Base-by-base conservation (phyloP, 2,888 invertebrate genomes). In the Ichneumon xanthorius region DNA sequence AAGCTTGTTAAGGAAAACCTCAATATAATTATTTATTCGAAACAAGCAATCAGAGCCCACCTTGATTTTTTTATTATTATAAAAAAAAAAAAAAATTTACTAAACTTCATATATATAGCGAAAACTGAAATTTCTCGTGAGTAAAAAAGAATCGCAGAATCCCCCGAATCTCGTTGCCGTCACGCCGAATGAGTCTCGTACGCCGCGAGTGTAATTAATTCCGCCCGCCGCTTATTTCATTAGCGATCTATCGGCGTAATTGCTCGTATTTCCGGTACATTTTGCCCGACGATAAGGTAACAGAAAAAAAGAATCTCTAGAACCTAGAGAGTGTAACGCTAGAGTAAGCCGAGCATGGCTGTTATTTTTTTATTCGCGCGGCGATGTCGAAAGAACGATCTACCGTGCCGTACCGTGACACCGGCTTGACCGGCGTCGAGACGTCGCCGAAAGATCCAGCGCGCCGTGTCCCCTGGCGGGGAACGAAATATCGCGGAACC, bases 331-430 rank as follows among this genome's bases (percentile, higher is more conserved):
- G 85, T 85, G 82, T 80, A 82, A 85, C 85, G 76, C 65, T 9
- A 19, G 33, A 16, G 53, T 73, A 65, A 53, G 37, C n/a, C 26
- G 50, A 26, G 79, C 53, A 40, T 33, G 53, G 14, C 33, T 84
- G 11, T 71, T 72, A 16, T 30, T 65, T 70, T 19, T 77, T 67
- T 68, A 53, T 84, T 79, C 80, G 72, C 61, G 79, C 50, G 45
- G 80, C 76, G 72, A 82, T 85, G 82, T 85, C 82, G 85, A 82
- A 85, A 85, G 85, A 82, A 82, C 85, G 82, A 85, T 82, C 85
- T 58, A 61, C 33, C 67, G 16, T 16, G 82, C 72, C 81, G 81
- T 85, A 58, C 45, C 71, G 82, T 76, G 84, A 85, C 81, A 81
- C 45, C 76, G 67, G 30, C 72, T 14, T 70, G 77, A 78, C 61